Base-by-base conservation (phyloP, 2,113 vertebrate species). In the Varanus komodoensis region DNA sequence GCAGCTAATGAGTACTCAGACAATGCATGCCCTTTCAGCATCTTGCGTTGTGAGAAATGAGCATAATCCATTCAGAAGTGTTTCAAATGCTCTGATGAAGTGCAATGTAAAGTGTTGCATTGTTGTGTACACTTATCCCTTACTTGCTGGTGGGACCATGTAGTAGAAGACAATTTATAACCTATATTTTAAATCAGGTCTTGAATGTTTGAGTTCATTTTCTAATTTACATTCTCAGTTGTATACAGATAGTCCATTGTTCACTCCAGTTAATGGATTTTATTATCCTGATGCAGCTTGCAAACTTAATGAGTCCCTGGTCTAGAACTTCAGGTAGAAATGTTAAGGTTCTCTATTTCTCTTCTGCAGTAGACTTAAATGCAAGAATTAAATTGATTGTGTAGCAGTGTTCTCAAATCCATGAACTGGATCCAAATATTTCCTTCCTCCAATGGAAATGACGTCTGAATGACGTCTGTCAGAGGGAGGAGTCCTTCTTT, bases 221-320 rank as follows among this genome's bases (percentile, higher is more conserved):
- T 34, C 32, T 52, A 38, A 79, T 87, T 79, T n/a, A 80, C 79
- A 87, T 79, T 68, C 86, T 23, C 27, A 32, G 44, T 68, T 79
- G 34, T 67, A 38, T 75, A 67, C 48, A 68, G 34, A 67, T 79
- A 79, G 79, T 87, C 38, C 86, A 79, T 79, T 86, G 69, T 86
- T 77, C 52, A 77, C 54, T 86, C 57, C 32, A 68, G 80, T 68
- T 87, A 87, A 87, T 80, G 61, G 38, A 79, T 80, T 67, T 87
- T 50, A 68, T 87, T 79, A 87, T 67, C 86, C 86, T 19, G 6
- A 48, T 79, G 75, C 68, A 73, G 68, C 32, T 86, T 73, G 64
- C n/a, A 73, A 86, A 73, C 17, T 9, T 48, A 73, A 68, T 87
- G 57, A 50, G 68, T 80, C 75, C 61, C 75, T 68, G 61, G 64